A percentile compares a stretch with the other conserved stretches of the same genome.
Conservation (phyloP, 2,797 vertebrate species). For the Pempheris klunzingeri region DNA sequence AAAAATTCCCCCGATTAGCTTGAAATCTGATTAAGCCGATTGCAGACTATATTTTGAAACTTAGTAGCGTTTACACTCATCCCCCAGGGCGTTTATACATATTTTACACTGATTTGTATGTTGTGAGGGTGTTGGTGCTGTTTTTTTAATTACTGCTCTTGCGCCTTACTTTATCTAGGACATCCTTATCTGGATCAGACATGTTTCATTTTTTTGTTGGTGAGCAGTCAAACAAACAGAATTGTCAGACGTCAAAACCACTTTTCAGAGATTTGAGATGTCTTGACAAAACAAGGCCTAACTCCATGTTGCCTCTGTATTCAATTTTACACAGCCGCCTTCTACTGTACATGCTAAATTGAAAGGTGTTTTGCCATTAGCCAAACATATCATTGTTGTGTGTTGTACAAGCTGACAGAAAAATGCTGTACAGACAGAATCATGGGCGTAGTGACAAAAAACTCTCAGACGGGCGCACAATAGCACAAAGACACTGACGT, state of each 20-base stretch:
- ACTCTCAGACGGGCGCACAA: slow-evolving; percentile 33
- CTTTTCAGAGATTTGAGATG: background rate
- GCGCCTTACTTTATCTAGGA: background rate
- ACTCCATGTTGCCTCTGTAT: background rate
- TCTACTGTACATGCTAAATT: background rate
- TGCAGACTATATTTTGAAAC: background rate
- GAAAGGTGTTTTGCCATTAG: background rate
- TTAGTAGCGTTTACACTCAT: slow-evolving; percentile 29
- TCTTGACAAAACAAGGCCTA: background rate
- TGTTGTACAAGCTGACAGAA: slow-evolving; percentile 29
- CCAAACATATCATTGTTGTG: slow-evolving; percentile 22
- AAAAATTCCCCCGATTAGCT: slow-evolving; percentile 7
- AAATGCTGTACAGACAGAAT: slow-evolving; percentile 15
- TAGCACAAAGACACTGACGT: slow-evolving; percentile 25
- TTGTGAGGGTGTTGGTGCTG: background rate
- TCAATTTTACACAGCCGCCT: background rate
- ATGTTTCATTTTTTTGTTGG: background rate
- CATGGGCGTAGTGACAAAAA: slow-evolving; percentile 20
- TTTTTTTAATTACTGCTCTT: background rate
- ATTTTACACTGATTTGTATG: slow-evolving; percentile 10
- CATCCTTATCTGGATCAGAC: slow-evolving; percentile 3
- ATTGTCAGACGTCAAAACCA: background rate
- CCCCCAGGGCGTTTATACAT: slow-evolving; percentile 1
- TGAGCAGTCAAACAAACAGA: background rate
- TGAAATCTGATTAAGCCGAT: slow-evolving; percentile 6